Evolutionary conservation across 2,113 vertebrate species (phyloP), one percentile per base, ranked within the genome.

Genomic region (Parotia lawesii): DNA sequence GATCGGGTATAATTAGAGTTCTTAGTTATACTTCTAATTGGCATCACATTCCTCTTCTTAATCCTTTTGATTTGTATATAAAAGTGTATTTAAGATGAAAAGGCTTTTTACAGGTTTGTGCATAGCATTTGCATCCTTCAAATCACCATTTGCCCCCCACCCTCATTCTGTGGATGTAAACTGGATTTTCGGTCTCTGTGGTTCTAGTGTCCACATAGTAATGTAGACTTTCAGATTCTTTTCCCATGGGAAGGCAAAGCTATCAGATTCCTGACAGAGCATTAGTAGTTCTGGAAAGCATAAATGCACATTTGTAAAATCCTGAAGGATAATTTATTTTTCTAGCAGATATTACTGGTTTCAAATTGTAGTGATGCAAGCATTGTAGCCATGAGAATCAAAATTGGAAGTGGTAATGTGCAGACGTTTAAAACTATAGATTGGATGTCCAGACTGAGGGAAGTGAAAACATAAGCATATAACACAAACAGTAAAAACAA

Each of bases 291-390:
- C 66, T 93, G 57, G 65, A 94, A 90, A 53, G 40, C 53, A 69
- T 80, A 90, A 86, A 78, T 82, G 48, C 27, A 16, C 11, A 2
- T 84, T 61, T 95, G 45, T 94, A 78, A 95, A 95, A 89, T 82
- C 48, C 54, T 91, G 70, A 85, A 87, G n/a, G 65, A 85, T 40
- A 64, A 87, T 93, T 94, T 61, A 47, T 85, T 91, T 96, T 93
- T 78, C 77, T 72, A 85, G 57, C 44, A 87, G 53, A 45, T 94
- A 69, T 31, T 78, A 57, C 37, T 87, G 31, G 28, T 92, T 93
- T 94, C 69, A 87, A 57, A 65, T 48, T 87, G 35, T 74, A 78
- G 57, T 22, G 57, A 72, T 12, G 13, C 47, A 51, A 77, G 10
- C 25, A 27, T 45, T 91, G 22, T 35, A 73, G 23, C 66, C 79